Base-by-base conservation (phyloP, 2,113 vertebrate genomes). In the Odontesthes bonariensis region DNA sequence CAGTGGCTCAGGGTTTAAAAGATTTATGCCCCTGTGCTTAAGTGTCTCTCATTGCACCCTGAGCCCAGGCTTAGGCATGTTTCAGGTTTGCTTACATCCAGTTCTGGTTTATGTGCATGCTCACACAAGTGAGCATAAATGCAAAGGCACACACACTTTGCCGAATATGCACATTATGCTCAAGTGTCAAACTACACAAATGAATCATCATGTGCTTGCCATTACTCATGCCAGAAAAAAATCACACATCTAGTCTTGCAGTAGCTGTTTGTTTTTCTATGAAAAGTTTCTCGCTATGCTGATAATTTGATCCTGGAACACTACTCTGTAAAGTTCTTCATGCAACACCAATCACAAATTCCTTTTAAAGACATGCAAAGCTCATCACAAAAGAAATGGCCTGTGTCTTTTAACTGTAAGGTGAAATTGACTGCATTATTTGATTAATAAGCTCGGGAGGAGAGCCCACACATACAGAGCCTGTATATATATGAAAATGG, bases 401-500 rank as follows among this genome's bases (percentile, higher is more conserved):
- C 63, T 64, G 53, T 81, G 78, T 73, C 54, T 66, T 54, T n/a
- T n/a, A 10, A 74, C 57, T 61, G 70, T 63, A 54, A 81, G 72
- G 72, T 68, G 62, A 62, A 91, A 89, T 85, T 81, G 90, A 89
- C 90, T 87, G 88, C 76, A 49, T 89, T 81, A 81, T 86, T 86
- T 88, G 89, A 92, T 89, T 88, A 91, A 92, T 91, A 84, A 79
- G 85, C 69, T 57, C 0, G 73, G 77, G 81, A 23, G 8, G 64
- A 27, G 82, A 75, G 75, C 33, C 23, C 73, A 73, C 73, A 57
- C 42, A 78, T 53, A 66, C 55, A 76, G 78, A 69, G 70, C 61
- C 85, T 16, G 78, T 57, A 82, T 73, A 69, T 86, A 62, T 88
- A 86, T 90, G 87, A 88, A 88, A 87, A 87, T 88, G 81, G 77